These are phyloP conservation scores for Acropora yongei DNA, from an alignment of 64 coral and sea anemone species.

Conservation along the genomic window DNA sequence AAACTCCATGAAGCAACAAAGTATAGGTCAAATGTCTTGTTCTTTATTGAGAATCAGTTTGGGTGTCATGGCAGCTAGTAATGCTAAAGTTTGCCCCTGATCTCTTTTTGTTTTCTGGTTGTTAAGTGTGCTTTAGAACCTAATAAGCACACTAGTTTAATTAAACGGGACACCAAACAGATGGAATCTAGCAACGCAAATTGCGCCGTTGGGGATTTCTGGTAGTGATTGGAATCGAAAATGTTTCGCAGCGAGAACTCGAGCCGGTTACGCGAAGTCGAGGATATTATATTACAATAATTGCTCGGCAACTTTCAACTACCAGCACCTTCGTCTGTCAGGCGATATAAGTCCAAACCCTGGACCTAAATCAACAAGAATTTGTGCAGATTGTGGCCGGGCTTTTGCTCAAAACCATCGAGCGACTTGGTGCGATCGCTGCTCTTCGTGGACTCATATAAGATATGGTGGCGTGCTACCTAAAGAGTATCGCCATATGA, in stretches of 20 bases:
- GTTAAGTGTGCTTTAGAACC: slow-evolving; percentile 47
- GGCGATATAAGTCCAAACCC: slow-evolving; percentile 40
- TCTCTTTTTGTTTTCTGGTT: slow-evolving; percentile 39
- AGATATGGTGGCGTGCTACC: slow-evolving; percentile 51
- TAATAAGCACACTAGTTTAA: slow-evolving; percentile 56
- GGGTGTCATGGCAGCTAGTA: neutral
- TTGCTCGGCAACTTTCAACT: slow-evolving; percentile 57
- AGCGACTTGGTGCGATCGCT: slow-evolving; percentile 38
- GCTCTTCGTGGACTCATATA: slow-evolving; percentile 53
- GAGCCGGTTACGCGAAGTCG: slow-evolving; percentile 44
- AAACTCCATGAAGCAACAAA: too few species aligned
- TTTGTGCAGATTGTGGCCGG: slow-evolving; percentile 51
- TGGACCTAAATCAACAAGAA: slow-evolving; percentile 46
- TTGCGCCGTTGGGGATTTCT: slow-evolving; percentile 24
- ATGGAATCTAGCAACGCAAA: slow-evolving; percentile 34
- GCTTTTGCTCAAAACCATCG: slow-evolving; percentile 53
- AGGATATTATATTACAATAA: slow-evolving; percentile 48
- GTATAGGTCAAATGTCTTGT: too few species aligned
- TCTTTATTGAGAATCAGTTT: too few species aligned
- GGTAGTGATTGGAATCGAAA: slow-evolving; percentile 40
- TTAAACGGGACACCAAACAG: slow-evolving; percentile 30
- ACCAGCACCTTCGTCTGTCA: slow-evolving; percentile 36
- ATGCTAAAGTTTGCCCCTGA: slow-evolving; percentile 35
- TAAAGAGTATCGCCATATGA: slow-evolving; percentile 58
- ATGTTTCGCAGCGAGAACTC: slow-evolving; percentile 47